A percentile compares a stretch with the other conserved stretches of the same genome.
Conservation (phyloP, 1,140 invertebrate species). For the Lordiphosa collinella region DNA sequence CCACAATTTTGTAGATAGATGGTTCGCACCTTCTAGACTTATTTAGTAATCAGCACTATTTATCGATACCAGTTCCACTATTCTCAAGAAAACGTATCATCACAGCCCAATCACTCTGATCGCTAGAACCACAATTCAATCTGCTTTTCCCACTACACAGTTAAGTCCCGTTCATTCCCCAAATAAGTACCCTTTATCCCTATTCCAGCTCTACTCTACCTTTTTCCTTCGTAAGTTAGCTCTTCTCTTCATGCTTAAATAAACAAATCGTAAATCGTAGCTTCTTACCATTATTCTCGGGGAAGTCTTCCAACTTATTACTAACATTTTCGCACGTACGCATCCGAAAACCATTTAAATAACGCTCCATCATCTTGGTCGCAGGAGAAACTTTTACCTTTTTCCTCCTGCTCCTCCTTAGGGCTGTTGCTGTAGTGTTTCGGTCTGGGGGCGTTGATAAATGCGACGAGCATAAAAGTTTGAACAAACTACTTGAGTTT, state of each 20-base stretch:
- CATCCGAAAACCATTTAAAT: slow-evolving; percentile 73
- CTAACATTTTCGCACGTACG: slow-evolving; percentile 72
- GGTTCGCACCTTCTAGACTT: too few relatives aligned
- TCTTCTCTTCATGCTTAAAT: background rate
- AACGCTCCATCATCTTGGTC: slow-evolving; percentile 61
- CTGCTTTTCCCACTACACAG: too few relatives aligned
- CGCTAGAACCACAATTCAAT: too few relatives aligned
- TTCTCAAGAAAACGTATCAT: too few relatives aligned
- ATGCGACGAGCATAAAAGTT: slow-evolving; percentile 67
- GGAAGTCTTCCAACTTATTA: slow-evolving; percentile 20
- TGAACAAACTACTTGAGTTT: slow-evolving; percentile 72
- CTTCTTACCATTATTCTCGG: slow-evolving; percentile 2
- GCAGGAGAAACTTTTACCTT: slow-evolving; percentile 44
- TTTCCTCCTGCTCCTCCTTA: slow-evolving; percentile 9
- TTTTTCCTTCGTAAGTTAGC: background rate
- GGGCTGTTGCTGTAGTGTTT: slow-evolving; percentile 19
- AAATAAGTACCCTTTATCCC: too few relatives aligned
- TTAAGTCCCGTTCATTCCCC: too few relatives aligned
- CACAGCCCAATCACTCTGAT: too few relatives aligned
- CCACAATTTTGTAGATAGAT: too few relatives aligned
- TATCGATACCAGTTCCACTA: too few relatives aligned
- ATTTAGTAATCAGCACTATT: too few relatives aligned
- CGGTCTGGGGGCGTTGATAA: slow-evolving; percentile 55
- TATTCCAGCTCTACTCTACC: too few relatives aligned
- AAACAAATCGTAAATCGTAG: slow-evolving; percentile 30